Evolutionary conservation across 2,888 invertebrate genomes (phyloP).

Genomic region (Eupithecia abbreviata): DNA sequence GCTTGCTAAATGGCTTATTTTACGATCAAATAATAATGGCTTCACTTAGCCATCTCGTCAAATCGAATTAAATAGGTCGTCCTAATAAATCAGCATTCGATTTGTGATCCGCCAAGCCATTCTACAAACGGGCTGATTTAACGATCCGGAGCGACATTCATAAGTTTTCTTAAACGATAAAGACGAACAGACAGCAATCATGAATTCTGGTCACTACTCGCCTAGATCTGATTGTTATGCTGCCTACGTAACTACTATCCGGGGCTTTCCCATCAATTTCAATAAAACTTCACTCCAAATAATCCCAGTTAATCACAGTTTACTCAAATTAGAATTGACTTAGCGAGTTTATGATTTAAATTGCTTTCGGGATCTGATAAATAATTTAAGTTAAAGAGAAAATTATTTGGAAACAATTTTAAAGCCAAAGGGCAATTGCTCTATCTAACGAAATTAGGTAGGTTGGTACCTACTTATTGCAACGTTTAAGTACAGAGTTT

Average conservation of each 20-base stretch:
- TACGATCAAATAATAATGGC: not conserved
- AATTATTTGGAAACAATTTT: slow-evolving; percentile 15
- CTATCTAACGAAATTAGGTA: not conserved
- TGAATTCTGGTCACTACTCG: slow-evolving; percentile 6
- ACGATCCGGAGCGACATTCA: not conserved
- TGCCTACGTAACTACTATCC: not conserved
- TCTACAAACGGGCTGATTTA: not conserved
- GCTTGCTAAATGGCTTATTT: not conserved
- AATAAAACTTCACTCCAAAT: slow-evolving; percentile 5
- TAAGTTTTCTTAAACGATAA: not conserved
- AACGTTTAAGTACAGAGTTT: slow-evolving; percentile 1
- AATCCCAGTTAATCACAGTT: slow-evolving; percentile 11
- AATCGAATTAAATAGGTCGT: not conserved
- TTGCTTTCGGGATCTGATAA: slow-evolving; percentile 15
- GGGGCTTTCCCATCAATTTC: slow-evolving; percentile 12
- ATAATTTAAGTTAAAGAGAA: slow-evolving; percentile 11
- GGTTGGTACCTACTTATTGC: not conserved
- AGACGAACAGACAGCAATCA: not conserved
- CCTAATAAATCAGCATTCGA: not conserved
- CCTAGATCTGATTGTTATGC: slow-evolving; percentile 8
- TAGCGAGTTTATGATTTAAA: slow-evolving; percentile 20
- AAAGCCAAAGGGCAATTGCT: slow-evolving; percentile 3
- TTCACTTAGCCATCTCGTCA: too few species aligned
- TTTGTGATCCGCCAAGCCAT: not conserved
- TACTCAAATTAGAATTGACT: slow-evolving; percentile 16